Evolutionary conservation across 2,797 vertebrate species (phyloP), one percentile per base, ranked within the genome.

Genomic region (Bufotes viridis): DNA sequence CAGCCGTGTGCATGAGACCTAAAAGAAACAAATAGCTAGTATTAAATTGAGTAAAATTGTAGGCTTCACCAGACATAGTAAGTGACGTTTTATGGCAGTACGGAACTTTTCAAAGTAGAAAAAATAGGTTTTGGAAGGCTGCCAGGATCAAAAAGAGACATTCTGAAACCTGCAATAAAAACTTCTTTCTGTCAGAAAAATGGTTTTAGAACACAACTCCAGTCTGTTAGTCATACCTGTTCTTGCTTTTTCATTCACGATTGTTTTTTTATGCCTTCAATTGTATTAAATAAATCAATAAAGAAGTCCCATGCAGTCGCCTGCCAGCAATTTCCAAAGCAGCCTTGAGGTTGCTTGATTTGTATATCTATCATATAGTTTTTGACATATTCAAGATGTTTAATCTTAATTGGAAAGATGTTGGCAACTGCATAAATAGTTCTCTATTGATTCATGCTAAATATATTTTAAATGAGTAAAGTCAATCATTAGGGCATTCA

Each of bases 361-460:
- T 65, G 67, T 76, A 81, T 81, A 88, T 85, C 78, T 88, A 85
- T 88, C 82, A 81, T 42, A n/a, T 14, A 12, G 26, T 70, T 85
- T 88, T 29, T 76, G 69, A 88, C 82, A 81, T 55, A 65, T 85
- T 75, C 57, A 57, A 55, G 69, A 88, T 81, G 83, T 53, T 63
- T 67, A 63, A 81, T 65, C 83, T 75, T 88, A 81, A 81, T 84
- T 80, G 81, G 75, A 26, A 84, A 79, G 79, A 80, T 84, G 63
- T 84, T 84, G 72, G 74, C 75, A 60, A 34, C 55, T 74, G 76
- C 67, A 88, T 85, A 79, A 74, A 81, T 81, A 81, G 67, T 65
- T 81, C 65, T 12, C 60, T 55, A 85, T 88, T 85, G 83, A 88
- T 88, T 88, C 26, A 55, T 67, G 69, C 78, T 88, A 75, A 88